Percentiles rank a stretch among this genome's conserved stretches.
These are phyloP conservation scores for Drosophila lacicola DNA, from an alignment of 2,888 invertebrate species.

Conservation along the genomic window DNA sequence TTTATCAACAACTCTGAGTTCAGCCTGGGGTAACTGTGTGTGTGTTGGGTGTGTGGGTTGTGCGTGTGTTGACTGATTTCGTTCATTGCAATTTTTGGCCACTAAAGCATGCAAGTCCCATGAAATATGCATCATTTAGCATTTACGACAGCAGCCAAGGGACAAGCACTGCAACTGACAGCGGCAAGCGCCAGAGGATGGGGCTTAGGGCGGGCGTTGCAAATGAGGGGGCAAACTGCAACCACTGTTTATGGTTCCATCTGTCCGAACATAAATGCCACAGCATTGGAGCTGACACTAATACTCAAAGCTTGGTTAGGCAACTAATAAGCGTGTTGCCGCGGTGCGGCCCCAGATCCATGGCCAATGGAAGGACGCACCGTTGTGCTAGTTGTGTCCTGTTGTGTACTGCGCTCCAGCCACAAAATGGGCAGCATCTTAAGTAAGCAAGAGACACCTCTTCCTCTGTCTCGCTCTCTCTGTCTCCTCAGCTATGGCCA, in stretches of 20 bases:
- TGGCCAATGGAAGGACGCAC: slow-evolving; percentile 21
- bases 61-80: slow-evolving; percentile 45
- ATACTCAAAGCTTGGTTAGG: slow-evolving; percentile 71
- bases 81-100: slow-evolving; percentile 49
- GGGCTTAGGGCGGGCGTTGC: too few relatives aligned
- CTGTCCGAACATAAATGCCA: slow-evolving; percentile 58
- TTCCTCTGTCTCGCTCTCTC: neutral
- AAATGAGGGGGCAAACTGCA: neutral
- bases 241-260: slow-evolving; percentile 25
- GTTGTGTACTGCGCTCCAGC: slow-evolving; percentile 12
- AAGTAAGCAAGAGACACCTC: slow-evolving; percentile 1
- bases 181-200: slow-evolving; percentile 1
- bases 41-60: slow-evolving; percentile 1
- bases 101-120: slow-evolving; percentile 51
- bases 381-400: slow-evolving; percentile 19
- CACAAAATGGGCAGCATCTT: slow-evolving; percentile 15
- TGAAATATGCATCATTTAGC: slow-evolving; percentile 76
- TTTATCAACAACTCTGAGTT: slow-evolving; percentile 41
- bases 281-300: slow-evolving; percentile 73
- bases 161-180: slow-evolving; percentile 60
- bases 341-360: slow-evolving; percentile 43
- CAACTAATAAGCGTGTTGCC: slow-evolving; percentile 71
- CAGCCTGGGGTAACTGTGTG: neutral
- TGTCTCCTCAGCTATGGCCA: neutral
- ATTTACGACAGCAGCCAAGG: slow-evolving; percentile 42